Percentiles rank a stretch among this genome's conserved stretches.
Conservation (phyloP, 2,888 invertebrate genomes). For the Sarcophaga subvicina region DNA sequence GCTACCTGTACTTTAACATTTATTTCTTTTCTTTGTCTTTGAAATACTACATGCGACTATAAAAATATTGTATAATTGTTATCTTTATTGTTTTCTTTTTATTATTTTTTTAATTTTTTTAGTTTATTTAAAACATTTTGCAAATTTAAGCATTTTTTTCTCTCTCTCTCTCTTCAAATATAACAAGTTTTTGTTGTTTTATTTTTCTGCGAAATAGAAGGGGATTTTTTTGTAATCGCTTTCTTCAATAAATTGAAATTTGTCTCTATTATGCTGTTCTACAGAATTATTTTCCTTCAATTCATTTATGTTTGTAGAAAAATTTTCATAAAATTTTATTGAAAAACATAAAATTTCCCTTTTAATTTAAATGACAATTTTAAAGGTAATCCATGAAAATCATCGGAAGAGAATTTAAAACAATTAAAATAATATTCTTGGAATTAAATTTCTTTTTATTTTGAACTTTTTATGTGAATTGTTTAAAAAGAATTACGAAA, state of each 20-base stretch:
- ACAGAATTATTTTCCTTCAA: not conserved
- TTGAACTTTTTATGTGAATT: not conserved
- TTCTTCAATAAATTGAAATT: too few relatives aligned
- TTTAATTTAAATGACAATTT: not conserved
- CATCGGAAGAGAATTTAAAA: not conserved
- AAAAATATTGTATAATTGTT: not conserved
- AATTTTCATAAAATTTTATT: not conserved
- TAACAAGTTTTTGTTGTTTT: not conserved
- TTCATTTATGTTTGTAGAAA: not conserved
- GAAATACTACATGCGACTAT: not conserved
- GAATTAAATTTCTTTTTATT: not conserved
- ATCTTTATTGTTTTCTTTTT: not conserved
- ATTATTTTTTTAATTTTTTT: not conserved
- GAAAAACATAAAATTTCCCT: not conserved
- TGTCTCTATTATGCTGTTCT: not conserved
- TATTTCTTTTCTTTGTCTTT: not conserved
- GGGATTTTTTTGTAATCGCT: too few relatives aligned
- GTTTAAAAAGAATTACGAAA: not conserved
- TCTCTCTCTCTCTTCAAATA: not conserved
- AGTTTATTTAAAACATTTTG: not conserved
- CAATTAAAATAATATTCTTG: not conserved
- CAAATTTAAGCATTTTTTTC: not conserved
- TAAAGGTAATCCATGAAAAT: not conserved
- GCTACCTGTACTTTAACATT: not conserved
- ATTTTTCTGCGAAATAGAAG: not conserved